Percentiles rank a stretch among this genome's conserved stretches.
These are phyloP conservation scores for Stenodera caucasica DNA, from an alignment of 2,888 invertebrate genomes.

Conservation along the genomic window DNA sequence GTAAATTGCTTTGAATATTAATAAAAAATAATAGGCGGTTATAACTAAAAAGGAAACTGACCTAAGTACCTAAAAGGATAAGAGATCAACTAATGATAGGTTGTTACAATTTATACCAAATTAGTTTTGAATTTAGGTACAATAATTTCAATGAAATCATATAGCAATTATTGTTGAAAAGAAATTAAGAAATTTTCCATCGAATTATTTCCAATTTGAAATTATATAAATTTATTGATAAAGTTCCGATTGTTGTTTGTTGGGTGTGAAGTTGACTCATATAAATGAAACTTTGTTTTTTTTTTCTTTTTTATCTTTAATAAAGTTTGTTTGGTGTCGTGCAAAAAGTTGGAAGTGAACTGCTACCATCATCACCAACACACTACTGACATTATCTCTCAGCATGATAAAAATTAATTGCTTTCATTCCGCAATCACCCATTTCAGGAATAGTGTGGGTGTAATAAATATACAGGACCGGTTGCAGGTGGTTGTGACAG, in stretches of 20 bases:
- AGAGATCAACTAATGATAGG: not conserved
- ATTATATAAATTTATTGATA: too few species aligned
- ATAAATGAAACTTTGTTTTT: not conserved
- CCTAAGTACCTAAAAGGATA: constrained; percentile 4
- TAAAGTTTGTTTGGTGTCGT: not conserved
- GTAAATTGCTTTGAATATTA: not conserved
- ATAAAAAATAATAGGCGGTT: not conserved
- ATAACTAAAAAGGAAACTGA: not conserved
- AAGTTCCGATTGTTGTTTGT: too few species aligned
- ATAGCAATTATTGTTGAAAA: not conserved
- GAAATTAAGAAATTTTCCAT: too few species aligned
- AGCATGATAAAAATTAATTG: constrained; percentile 17
- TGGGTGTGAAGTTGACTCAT: not conserved
- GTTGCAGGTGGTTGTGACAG: constrained; percentile 2
- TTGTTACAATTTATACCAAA: not conserved
- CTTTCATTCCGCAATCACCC: constrained; percentile 10
- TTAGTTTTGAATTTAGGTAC: not conserved
- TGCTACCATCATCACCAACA: not conserved
- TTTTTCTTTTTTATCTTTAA: too few species aligned
- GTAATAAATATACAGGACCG: not conserved
- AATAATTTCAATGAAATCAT: not conserved
- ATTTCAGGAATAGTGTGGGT: not conserved
- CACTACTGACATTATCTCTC: constrained; percentile 3
- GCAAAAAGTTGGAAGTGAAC: not conserved
- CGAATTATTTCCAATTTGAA: too few species aligned